Percentiles rank a stretch among this genome's conserved stretches.
Evolutionary conservation across 2,888 invertebrate species (phyloP).

Genomic region (Tetragnatha montana): DNA sequence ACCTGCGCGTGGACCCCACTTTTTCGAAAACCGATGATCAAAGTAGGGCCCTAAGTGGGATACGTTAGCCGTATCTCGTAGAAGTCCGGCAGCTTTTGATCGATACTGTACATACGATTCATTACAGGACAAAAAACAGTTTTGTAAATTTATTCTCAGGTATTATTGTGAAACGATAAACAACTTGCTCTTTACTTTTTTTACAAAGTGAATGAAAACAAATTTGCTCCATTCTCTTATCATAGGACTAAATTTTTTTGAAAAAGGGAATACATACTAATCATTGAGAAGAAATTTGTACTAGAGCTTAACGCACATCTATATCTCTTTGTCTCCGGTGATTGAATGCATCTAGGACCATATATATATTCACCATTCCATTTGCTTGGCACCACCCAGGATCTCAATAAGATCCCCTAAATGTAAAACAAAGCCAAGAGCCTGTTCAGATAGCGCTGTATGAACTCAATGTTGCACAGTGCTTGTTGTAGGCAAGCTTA

Average conservation of each 20-base stretch:
- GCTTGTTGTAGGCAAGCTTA: too few relatives aligned
- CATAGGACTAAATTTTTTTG: slow-evolving; percentile 2
- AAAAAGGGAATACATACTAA: not conserved
- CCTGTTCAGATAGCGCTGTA: too few relatives aligned
- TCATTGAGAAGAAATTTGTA: slow-evolving; percentile 23
- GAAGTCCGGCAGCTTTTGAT: slow-evolving; percentile 58
- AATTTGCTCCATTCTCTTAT: slow-evolving; percentile 9
- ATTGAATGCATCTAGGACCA: slow-evolving; percentile 40
- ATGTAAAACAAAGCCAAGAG: not conserved
- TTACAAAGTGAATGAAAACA: slow-evolving; percentile 9
- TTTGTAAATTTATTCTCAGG: slow-evolving; percentile 60
- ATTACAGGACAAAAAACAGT: slow-evolving; percentile 42
- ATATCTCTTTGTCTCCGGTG: slow-evolving; percentile 65
- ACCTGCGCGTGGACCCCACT: not conserved
- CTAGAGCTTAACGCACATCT: slow-evolving; percentile 69
- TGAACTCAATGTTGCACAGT: too few relatives aligned
- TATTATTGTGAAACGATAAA: slow-evolving; percentile 32
- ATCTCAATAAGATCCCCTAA: not conserved
- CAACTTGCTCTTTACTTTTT: slow-evolving; percentile 16
- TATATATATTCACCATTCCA: slow-evolving; percentile 61
- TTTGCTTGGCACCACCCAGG: slow-evolving; percentile 15
- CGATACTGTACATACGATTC: slow-evolving; percentile 44
- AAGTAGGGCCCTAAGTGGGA: not conserved
- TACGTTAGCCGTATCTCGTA: not conserved
- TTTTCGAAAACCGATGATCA: not conserved